Percentiles rank a stretch among this genome's conserved stretches.
Conservation (phyloP, 2,113 vertebrate species). For the Ardeotis arabs region DNA sequence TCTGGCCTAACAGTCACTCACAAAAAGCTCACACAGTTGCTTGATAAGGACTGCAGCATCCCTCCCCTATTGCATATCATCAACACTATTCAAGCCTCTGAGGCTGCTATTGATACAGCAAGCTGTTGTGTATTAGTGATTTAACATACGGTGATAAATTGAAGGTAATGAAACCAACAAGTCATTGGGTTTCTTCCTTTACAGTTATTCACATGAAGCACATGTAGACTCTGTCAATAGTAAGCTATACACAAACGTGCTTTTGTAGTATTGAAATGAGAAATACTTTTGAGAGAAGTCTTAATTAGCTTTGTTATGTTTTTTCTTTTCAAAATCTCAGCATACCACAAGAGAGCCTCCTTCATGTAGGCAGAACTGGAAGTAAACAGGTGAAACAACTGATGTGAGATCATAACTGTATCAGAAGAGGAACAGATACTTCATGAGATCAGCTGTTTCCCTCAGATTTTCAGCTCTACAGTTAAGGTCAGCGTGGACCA, state of each 20-base stretch:
- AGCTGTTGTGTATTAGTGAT: neutral
- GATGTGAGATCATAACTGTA: neutral
- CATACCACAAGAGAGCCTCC: neutral
- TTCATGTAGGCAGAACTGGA: neutral
- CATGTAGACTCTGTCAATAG: neutral
- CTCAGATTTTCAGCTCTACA: neutral
- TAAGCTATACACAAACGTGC: neutral
- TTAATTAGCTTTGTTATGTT: neutral
- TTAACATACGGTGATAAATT: neutral
- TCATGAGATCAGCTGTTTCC: neutral
- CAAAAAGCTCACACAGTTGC: neutral
- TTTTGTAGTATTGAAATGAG: neutral
- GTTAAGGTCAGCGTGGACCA: neutral
- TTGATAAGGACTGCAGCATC: neutral
- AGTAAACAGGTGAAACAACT: neutral
- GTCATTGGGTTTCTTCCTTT: neutral
- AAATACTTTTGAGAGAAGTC: neutral
- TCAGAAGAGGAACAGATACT: neutral
- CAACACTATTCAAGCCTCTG: neutral
- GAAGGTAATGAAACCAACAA: neutral
- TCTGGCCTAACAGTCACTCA: neutral
- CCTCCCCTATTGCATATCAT: neutral
- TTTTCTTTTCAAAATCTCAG: neutral
- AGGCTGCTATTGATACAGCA: neutral
- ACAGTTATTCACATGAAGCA: neutral